Evolutionary conservation across 2,888 invertebrate genomes (phyloP), one percentile per base, ranked within the genome.

Genomic region (Tetrapedia diversipes): DNA sequence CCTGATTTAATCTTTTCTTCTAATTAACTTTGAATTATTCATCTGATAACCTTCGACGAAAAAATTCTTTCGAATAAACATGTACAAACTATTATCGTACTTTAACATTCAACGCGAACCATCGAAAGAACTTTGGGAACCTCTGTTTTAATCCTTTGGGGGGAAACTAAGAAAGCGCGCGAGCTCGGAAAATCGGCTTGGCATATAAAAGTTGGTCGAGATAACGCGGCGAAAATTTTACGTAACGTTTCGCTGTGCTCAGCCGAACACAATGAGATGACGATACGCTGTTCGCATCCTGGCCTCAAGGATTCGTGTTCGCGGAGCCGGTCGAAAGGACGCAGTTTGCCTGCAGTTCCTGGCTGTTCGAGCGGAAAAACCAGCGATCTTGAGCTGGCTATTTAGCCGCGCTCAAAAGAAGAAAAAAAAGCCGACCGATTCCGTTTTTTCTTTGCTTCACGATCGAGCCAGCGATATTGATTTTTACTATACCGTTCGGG

Each of bases 251-350:
- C 60, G 56, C 59, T 67, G 76, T 83, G 81, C 77, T 80, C 76
- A 75, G 81, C 2, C 73, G 84, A 84, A 82, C 70, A 84, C 84
- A 86, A 87, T 86, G 79, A 82, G 76, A 85, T 51, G 81, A 82
- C 77, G 82, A 79, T 77, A 84, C 82, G 76, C 69, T 63, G 34
- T 68, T 67, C 77, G 81, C 73, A 70, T 84, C 79, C 70, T 59
- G 60, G 22, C 66, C 54, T 81, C 83, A 82, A 86, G 86, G 86
- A 86, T 86, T 61, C 73, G 49, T 57, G 70, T 64, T 71, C 49
- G 68, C 67, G 41, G 67, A 67, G 64, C 37, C 64, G 47, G 49
- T 79, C 68, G 70, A 74, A 79, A 77, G 82, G 81, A 79, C 80
- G 69, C 41, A n/a, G 71, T 69, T 49, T 59, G 24, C 73, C 63